These are phyloP conservation scores for Myotis vivesi DNA, from an alignment of 2,797 vertebrate genomes.

Conservation along the genomic window DNA sequence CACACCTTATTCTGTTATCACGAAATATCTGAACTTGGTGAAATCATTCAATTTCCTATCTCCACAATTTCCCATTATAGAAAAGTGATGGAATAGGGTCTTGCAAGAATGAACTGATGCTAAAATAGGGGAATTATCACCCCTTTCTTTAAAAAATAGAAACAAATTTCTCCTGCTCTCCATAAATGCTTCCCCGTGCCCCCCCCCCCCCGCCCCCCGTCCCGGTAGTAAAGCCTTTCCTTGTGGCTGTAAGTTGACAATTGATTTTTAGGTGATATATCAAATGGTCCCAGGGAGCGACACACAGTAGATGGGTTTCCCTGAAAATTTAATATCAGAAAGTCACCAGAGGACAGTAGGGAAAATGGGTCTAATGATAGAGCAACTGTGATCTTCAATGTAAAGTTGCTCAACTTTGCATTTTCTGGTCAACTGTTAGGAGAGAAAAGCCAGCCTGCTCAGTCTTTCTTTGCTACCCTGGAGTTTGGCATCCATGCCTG, in stretches of 20 bases:
- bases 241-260: background rate
- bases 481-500: background rate
- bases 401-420: background rate
- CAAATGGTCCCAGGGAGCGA: background rate
- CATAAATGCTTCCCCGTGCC: background rate
- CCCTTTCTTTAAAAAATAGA: background rate
- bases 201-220: fast-evolving
- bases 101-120: background rate
- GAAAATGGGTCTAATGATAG: background rate
- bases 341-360: background rate
- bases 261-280: background rate
- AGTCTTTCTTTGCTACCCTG: background rate
- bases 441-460: background rate
- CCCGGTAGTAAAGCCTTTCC: background rate
- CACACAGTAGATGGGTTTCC: slow-evolving; percentile 23
- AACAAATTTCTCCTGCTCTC: background rate
- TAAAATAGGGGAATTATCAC: background rate
- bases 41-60: background rate
- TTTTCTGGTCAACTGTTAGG: background rate
- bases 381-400: background rate
- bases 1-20: background rate
- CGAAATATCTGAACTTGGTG: background rate
- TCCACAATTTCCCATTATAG: background rate
- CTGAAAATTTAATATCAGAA: slow-evolving; percentile 4
- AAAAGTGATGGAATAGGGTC: background rate